Base-by-base conservation (phyloP, 2,113 vertebrate species). In the Cephalopterus ornatus region DNA sequence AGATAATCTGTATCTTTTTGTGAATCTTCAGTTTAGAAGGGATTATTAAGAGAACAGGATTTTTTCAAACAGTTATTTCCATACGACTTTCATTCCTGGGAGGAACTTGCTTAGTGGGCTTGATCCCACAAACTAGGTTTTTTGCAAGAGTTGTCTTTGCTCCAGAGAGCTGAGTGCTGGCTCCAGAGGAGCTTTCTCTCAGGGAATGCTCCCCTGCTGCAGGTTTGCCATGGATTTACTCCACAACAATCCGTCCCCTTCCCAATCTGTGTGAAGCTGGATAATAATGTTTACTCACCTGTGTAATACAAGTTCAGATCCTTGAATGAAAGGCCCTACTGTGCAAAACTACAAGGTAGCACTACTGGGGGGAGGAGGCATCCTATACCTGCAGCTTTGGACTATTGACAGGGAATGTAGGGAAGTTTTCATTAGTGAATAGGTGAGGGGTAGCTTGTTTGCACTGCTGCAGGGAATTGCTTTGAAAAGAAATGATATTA, bases 201-300 rank as follows among this genome's bases (percentile, higher is more conserved):
- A 75, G 78, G 66, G 70, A 77, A 49, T 14, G 47, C 61, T 22
- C 2, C 84, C 68, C 70, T 67, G 23, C 42, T 83, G 41, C 62
- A 35, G 52, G 32, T 67, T 90, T 70, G 50, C 87, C 62, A 11
- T 8, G 66, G 39, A 14, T 30, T 66, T 41, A 18, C 21, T 32
- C 50, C 32, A 11, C 47, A 80, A 63, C 73, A 14, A 78, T 92
- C 66, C 86, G 32, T 35, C 39, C 81, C 50, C 56, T 71, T 94
- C 52, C 39, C 42, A 24, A 8, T 39, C 85, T 72, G 58, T 73
- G 74, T 74, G 85, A 55, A 85, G 67, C 13, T 49, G 84, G 89
- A 82, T 91, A 94, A 95, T 85, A 78, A 81, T 92, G 90, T 94
- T 97, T 95, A 93, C 79, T 47, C 91, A 85, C 91, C 93, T 96